Evolutionary conservation across 2,888 invertebrate species (phyloP), one percentile per base, ranked within the genome.

Genomic region (Bibio marci): DNA sequence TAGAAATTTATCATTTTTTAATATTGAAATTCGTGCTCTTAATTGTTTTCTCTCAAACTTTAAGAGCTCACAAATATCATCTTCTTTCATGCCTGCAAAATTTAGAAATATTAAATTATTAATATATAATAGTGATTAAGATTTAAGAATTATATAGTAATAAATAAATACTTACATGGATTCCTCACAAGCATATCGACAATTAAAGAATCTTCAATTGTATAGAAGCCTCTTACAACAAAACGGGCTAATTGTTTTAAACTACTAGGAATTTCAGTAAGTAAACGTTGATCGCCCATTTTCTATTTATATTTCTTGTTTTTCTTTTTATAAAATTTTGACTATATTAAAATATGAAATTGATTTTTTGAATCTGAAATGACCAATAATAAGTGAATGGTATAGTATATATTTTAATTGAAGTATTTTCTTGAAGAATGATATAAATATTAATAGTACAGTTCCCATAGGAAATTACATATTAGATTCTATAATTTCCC

Each of bases 141-240:
- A 26, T 31, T 14, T 17, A 14, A 15, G 15, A 26, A 25, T 4
- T 37, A n/a, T 14, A 19, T 17, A 11, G 12, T 12, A 3, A 15
- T 26, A 10, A n/a, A 8, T 26, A 26, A 8, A 26, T 26, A 8
- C 10, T 26, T 67, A 76, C 94, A 94, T 18, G 91, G 91, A 67
- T 94, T 90, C 52, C 92, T 70, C 35, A 95, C 90, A 33, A 95
- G 66, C 85, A 95, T 87, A 59, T 95, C 94, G 37, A 95, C 81
- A 40, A 95, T 86, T 19, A 95, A 70, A 1, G 87, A 80, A 70
- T 95, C 92, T 64, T 95, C 94, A 47, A 86, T 80, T 0, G 80
- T 76, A 58, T 94, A 95, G 64, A 95, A 95, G 3, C 91, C 94
- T 50, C 94, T 66, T 0, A 88, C 87, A 15, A 94, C 88, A 25